These are phyloP conservation scores for Macrobrachium nipponense DNA, from an alignment of 1,140 invertebrate species.

Conservation along the genomic window DNA sequence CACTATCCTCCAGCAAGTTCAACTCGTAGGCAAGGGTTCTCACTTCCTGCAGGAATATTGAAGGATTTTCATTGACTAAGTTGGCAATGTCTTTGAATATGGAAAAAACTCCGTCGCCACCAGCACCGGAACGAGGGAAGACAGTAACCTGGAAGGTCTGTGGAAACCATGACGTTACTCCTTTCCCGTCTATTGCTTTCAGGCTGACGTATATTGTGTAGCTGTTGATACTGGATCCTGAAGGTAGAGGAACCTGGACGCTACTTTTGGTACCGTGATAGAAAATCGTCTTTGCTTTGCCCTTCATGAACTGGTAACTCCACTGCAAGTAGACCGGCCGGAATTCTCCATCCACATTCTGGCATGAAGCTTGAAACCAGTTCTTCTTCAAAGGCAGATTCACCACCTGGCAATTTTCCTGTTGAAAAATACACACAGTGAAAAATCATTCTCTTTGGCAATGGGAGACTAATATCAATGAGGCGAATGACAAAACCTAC, in stretches of 20 bases:
- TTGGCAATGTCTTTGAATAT: constrained; percentile 58
- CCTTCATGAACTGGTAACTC: constrained; percentile 47
- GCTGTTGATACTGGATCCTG: constrained; percentile 42
- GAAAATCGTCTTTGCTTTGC: constrained; percentile 49
- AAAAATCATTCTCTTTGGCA: neutral
- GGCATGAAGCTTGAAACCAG: constrained; percentile 47
- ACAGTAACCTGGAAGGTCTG: constrained; percentile 17
- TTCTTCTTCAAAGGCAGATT: constrained; percentile 9
- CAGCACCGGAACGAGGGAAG: constrained; percentile 39
- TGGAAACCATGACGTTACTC: constrained; percentile 42
- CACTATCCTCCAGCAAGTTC: constrained; percentile 35
- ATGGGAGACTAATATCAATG: neutral
- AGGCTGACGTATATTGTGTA: constrained; percentile 53
- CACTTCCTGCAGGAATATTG: constrained; percentile 53
- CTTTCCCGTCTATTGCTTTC: constrained; percentile 59
- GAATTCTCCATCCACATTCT: constrained; percentile 34
- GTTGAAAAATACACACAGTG: neutral
- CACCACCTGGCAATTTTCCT: constrained; percentile 48
- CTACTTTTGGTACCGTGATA: constrained; percentile 52
- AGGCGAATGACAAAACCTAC: neutral
- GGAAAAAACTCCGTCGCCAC: constrained; percentile 38
- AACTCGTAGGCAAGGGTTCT: constrained; percentile 58
- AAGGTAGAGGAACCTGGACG: constrained; percentile 56
- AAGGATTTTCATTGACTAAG: constrained; percentile 52
- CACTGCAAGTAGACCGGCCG: constrained; percentile 49